These are phyloP conservation scores for Hephaestus fuliginosus DNA, from an alignment of 2,797 vertebrate genomes.

Conservation along the genomic window DNA sequence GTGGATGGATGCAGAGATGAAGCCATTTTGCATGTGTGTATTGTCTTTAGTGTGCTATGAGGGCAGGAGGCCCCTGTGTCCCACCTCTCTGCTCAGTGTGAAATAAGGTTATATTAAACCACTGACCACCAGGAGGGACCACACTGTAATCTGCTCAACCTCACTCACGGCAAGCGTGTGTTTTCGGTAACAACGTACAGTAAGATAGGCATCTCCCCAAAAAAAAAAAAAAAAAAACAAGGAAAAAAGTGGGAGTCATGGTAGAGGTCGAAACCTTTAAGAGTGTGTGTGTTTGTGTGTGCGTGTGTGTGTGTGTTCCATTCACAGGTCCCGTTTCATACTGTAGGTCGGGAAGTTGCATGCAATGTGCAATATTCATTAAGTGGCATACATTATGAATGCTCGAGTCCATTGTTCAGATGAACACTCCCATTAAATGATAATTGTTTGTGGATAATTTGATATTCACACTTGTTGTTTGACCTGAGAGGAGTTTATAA, in stretches of 20 bases:
- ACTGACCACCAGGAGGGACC: slow-evolving; percentile 81
- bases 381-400: slow-evolving; percentile 73
- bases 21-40: slow-evolving; percentile 84
- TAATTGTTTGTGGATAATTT: slow-evolving; percentile 45
- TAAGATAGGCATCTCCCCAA: slow-evolving; percentile 28
- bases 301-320: slow-evolving; percentile 41
- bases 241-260: neutral
- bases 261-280: slow-evolving; percentile 61
- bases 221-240: no score
- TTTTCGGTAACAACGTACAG: neutral
- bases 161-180: slow-evolving; percentile 32
- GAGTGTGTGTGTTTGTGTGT: slow-evolving; percentile 35
- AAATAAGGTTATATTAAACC: slow-evolving; percentile 59
- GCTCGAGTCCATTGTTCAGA: slow-evolving; percentile 57
- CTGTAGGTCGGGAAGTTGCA: slow-evolving; percentile 85
- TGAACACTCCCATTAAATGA: slow-evolving; percentile 33
- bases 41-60: slow-evolving; percentile 76
- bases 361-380: slow-evolving; percentile 85
- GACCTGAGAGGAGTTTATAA: slow-evolving; percentile 21
- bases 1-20: slow-evolving; percentile 75
- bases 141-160: slow-evolving; percentile 46
- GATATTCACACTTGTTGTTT: slow-evolving; percentile 46
- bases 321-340: slow-evolving; percentile 66
- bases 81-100: slow-evolving; percentile 67
- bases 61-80: slow-evolving; percentile 60